Evolutionary conservation across 2,113 vertebrate species (phyloP).

Genomic region (Brachypteracias leptosomus): DNA sequence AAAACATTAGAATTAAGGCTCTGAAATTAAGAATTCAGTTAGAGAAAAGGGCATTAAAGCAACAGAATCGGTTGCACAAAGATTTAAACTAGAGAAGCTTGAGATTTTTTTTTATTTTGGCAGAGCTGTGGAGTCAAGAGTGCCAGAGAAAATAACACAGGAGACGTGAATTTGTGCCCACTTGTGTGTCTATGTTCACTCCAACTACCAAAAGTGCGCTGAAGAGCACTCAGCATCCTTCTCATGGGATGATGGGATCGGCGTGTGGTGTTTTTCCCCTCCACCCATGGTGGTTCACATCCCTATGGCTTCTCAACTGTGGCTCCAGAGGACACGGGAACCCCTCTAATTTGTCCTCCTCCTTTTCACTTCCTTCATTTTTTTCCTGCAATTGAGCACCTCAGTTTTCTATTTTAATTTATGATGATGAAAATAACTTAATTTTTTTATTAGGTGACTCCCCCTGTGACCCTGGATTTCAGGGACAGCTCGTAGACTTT

Average conservation of each 20-base stretch:
- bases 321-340: too few relatives aligned
- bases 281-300: too few relatives aligned
- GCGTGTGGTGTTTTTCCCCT: too few relatives aligned
- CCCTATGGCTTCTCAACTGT: too few relatives aligned
- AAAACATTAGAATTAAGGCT: background rate
- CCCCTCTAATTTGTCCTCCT: too few relatives aligned
- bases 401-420: background rate
- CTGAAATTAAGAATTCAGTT: background rate
- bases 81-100: background rate
- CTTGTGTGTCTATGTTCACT: too few relatives aligned
- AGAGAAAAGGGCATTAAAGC: background rate
- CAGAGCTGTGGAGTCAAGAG: background rate
- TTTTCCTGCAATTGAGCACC: background rate
- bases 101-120: background rate
- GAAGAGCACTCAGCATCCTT: too few relatives aligned
- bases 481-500: background rate
- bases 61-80: background rate
- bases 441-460: background rate
- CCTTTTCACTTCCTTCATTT: background rate
- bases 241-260: too few relatives aligned
- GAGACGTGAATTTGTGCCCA: accelerated
- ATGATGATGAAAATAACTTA: background rate
- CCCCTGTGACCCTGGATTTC: background rate
- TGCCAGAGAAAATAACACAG: background rate
- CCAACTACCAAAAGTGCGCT: too few relatives aligned